Evolutionary conservation across 2,113 vertebrate genomes (phyloP).

Genomic region (Columba livia): DNA sequence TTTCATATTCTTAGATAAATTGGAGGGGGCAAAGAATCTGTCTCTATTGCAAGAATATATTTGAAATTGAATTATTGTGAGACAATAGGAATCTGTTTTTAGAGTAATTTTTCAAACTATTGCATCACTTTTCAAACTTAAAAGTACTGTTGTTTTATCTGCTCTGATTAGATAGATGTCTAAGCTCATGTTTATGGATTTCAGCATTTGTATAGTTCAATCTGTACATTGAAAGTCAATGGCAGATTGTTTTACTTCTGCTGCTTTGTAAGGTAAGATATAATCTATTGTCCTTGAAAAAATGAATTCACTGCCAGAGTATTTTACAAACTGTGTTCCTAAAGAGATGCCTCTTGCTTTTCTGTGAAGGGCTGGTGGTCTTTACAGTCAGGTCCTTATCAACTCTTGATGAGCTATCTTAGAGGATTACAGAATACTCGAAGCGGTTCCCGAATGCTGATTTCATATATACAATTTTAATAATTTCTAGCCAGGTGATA

Average conservation of each 20-base stretch:
- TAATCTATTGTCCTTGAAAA: neutral
- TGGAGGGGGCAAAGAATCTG: neutral
- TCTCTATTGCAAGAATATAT: neutral
- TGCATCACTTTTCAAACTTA: neutral
- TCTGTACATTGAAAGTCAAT: fast-evolving
- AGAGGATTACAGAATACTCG: neutral
- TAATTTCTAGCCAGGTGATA: neutral
- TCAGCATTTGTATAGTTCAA: neutral
- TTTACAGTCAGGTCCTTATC: neutral
- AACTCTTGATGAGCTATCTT: neutral
- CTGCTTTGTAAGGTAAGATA: neutral
- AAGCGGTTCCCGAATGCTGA: neutral
- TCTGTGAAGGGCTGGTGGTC: neutral
- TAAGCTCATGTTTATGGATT: neutral
- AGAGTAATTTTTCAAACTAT: neutral
- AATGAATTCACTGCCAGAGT: neutral
- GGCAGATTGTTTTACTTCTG: neutral
- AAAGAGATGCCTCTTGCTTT: neutral
- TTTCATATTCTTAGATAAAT: slow-evolving; percentile 13
- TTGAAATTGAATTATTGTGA: slow-evolving; percentile 1
- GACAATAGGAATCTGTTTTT: neutral
- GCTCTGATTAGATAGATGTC: neutral
- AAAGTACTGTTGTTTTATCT: fast-evolving
- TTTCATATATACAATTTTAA: neutral
- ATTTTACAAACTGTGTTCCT: neutral